phyloP scores from a whole-genome alignment of 53 echinoderm and acorn worm genomes.

The Glandiceps talaboti region DNA sequence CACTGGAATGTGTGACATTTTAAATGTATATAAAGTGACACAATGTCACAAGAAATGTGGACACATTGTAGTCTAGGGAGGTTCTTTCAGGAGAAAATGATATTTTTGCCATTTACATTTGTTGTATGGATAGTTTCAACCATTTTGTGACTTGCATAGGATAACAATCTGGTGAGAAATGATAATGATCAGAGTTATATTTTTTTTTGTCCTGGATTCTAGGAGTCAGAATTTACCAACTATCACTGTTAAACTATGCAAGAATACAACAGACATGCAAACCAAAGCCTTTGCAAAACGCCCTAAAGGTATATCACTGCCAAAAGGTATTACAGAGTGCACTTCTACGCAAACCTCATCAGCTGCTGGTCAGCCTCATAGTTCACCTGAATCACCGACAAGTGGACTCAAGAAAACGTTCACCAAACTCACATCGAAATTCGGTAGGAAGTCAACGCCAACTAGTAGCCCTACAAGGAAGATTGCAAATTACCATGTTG shows the following conservation, averaged over 20 bases:
- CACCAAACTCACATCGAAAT: slow-evolving; percentile 54
- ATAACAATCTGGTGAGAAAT: too few relatives aligned
- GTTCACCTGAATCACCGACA: slow-evolving; percentile 19
- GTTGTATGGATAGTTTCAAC: too few relatives aligned
- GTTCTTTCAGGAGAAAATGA: not conserved
- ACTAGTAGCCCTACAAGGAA: slow-evolving; percentile 9
- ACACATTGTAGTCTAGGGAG: too few relatives aligned
- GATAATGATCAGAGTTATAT: too few relatives aligned
- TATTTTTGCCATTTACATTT: too few relatives aligned
- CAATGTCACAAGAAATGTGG: too few relatives aligned
- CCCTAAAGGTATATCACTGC: slow-evolving; percentile 12
- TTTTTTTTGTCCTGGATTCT: not conserved
- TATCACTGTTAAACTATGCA: slow-evolving; percentile 57
- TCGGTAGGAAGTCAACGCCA: slow-evolving; percentile 21
- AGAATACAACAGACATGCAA: slow-evolving; percentile 7
- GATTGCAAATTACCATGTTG: slow-evolving; percentile 5
- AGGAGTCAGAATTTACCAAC: slow-evolving; percentile 40
- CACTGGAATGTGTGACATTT: too few relatives aligned
- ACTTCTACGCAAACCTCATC: slow-evolving; percentile 3
- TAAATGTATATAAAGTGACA: too few relatives aligned
- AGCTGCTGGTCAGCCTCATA: slow-evolving; percentile 19
- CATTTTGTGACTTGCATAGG: too few relatives aligned
- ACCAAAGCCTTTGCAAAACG: slow-evolving; percentile 8
- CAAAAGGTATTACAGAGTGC: not conserved
- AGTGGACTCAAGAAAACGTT: slow-evolving; percentile 39